A percentile compares a stretch with the other conserved stretches of the same genome.
These are phyloP conservation scores for Bujurquina vittata DNA, from an alignment of 2,113 vertebrate genomes.

Conservation along the genomic window DNA sequence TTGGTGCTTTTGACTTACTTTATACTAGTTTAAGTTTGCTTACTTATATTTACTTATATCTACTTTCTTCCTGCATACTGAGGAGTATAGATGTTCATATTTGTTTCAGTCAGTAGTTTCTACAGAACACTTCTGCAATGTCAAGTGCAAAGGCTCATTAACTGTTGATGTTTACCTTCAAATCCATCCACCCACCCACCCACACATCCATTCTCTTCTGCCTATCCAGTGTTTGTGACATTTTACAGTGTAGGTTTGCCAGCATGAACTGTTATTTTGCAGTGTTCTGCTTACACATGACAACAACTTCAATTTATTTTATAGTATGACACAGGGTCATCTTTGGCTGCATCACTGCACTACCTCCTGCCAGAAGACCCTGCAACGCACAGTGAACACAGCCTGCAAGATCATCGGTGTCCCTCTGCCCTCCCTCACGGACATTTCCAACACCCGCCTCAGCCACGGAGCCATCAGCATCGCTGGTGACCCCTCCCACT, in stretches of 20 bases:
- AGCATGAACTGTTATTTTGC: not conserved
- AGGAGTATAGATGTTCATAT: not conserved
- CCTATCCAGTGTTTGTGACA: not conserved
- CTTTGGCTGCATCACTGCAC: no score
- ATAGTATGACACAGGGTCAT: not conserved
- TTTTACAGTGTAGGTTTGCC: not conserved
- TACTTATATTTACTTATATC: not conserved
- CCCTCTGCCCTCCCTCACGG: no score
- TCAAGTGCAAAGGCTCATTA: not conserved
- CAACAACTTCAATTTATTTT: not conserved
- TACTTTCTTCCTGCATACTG: no score
- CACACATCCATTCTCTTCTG: no score
- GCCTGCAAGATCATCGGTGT: no score
- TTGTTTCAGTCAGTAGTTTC: not conserved
- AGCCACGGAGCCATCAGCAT: no score
- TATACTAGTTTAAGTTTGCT: not conserved
- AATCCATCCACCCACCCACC: not conserved
- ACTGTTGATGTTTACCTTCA: not conserved
- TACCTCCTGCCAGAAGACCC: no score
- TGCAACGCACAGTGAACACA: no score
- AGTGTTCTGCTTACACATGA: not conserved
- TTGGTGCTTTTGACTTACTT: not conserved
- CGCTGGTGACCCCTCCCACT: no score
- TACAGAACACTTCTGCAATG: not conserved
- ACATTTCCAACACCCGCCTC: no score